These are phyloP conservation scores for Menura novaehollandiae DNA, from an alignment of 2,113 vertebrate species.

Conservation along the genomic window DNA sequence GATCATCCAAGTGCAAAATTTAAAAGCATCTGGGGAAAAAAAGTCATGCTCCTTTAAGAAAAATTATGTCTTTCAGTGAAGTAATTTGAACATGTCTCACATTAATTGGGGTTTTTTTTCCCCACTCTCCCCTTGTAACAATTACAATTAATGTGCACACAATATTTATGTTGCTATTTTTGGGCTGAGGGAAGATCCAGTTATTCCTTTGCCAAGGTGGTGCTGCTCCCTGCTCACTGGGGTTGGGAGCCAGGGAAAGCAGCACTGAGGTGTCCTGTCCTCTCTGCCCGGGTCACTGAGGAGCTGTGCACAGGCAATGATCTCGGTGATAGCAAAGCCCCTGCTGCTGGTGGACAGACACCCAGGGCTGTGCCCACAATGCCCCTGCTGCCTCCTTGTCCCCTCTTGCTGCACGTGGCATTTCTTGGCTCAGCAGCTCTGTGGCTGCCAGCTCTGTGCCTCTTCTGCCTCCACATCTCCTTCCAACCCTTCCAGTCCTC, in stretches of 20 bases:
- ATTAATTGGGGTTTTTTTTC: neutral
- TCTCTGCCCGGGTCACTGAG: neutral
- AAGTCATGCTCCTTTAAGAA: neutral
- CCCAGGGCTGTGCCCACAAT: accelerated
- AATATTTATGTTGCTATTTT: neutral
- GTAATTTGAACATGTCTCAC: neutral
- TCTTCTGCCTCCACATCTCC: neutral
- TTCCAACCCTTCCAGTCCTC: neutral
- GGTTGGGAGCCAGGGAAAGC: neutral
- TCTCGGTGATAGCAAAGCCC: neutral
- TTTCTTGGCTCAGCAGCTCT: neutral
- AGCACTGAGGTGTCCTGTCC: neutral
- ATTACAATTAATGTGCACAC: neutral
- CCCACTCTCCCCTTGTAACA: neutral
- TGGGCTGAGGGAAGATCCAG: neutral
- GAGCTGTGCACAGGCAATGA: accelerated
- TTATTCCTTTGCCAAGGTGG: neutral
- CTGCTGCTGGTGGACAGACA: neutral
- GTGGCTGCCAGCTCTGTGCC: neutral
- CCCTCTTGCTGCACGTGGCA: accelerated
- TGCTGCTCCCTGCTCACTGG: neutral
- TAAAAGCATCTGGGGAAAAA: neutral
- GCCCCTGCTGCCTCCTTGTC: accelerated
- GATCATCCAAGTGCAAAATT: neutral
- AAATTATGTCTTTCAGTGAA: neutral